These are phyloP conservation scores for Atherinosoma microstoma DNA, from an alignment of 2,797 vertebrate species.

Conservation along the genomic window DNA sequence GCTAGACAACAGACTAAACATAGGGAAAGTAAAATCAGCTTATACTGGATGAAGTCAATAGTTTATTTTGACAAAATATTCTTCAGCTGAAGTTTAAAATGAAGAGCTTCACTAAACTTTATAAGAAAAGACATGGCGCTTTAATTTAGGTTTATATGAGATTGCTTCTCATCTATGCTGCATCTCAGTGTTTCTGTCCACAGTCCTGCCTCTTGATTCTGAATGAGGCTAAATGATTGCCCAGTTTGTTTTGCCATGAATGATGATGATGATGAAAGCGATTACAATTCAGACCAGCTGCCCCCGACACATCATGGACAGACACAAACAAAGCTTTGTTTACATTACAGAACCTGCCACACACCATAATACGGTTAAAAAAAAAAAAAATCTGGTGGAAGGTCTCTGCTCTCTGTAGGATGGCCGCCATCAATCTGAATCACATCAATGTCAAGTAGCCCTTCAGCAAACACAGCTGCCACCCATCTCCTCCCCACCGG, in stretches of 20 bases:
- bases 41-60: too few species aligned
- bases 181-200: not conserved
- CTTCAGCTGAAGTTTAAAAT: too few species aligned
- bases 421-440: constrained; percentile 51
- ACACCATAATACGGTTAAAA: constrained; percentile 3
- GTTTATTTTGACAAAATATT: too few species aligned
- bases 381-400: not conserved
- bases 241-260: constrained; percentile 17
- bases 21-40: too few species aligned
- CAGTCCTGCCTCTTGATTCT: constrained; percentile 4
- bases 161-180: not conserved
- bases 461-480: constrained; percentile 31
- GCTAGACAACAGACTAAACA: too few species aligned
- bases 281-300: constrained; percentile 12
- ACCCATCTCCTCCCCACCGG: constrained; percentile 14
- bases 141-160: constrained; percentile 3
- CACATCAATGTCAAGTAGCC: constrained; percentile 42
- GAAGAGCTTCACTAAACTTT: too few species aligned
- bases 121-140: not conserved
- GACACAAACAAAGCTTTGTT: constrained; percentile 45
- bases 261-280: constrained; percentile 27
- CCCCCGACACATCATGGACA: constrained; percentile 14
- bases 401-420: constrained; percentile 36
- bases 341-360: constrained; percentile 21
- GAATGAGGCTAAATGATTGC: constrained; percentile 26